Evolutionary conservation across 2,888 invertebrate species (phyloP).

Genomic region (Hydropsyche betteni): DNA sequence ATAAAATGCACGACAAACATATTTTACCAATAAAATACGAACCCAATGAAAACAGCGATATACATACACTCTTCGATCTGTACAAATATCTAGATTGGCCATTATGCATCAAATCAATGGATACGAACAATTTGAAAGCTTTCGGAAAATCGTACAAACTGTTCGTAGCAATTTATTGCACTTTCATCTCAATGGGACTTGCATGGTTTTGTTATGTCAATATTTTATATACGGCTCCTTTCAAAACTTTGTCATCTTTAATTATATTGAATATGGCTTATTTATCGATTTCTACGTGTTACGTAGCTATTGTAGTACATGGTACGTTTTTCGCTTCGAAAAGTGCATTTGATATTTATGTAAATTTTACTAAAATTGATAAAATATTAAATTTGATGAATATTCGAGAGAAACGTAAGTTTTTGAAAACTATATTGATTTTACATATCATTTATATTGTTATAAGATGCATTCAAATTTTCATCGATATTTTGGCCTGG

Average conservation of each 20-base stretch:
- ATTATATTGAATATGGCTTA: neutral
- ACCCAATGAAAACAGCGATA: neutral
- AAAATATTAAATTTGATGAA: neutral
- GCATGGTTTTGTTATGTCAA: neutral
- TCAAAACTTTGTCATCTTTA: neutral
- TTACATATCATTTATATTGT: neutral
- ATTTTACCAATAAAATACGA: neutral
- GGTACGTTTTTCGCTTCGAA: neutral
- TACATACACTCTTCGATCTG: neutral
- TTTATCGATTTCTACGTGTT: neutral
- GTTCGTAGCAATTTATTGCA: neutral
- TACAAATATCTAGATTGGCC: neutral
- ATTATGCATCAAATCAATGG: neutral
- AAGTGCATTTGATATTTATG: neutral
- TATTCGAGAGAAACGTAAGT: neutral
- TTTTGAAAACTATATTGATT: neutral
- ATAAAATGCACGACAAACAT: neutral
- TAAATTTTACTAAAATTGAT: neutral
- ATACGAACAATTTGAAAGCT: neutral
- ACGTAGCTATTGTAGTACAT: neutral
- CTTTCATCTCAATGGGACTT: neutral
- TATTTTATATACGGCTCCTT: too few species aligned
- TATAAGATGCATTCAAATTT: neutral
- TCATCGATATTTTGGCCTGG: neutral
- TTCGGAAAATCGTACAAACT: neutral